Conservation (phyloP, 2,113 vertebrate species). For the Oncorhynchus masou region DNA sequence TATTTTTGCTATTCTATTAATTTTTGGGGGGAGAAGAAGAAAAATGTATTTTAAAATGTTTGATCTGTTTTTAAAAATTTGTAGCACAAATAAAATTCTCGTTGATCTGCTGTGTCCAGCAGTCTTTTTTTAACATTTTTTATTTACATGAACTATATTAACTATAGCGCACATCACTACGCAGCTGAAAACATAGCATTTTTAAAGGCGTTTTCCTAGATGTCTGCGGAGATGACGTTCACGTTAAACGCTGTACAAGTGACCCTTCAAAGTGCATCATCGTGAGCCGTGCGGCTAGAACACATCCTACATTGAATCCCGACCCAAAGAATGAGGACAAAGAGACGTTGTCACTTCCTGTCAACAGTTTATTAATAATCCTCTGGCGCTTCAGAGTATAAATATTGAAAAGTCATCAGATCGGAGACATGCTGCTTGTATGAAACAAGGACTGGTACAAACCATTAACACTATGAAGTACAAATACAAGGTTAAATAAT, state of each 20-base stretch:
- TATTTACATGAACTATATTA: too few species aligned
- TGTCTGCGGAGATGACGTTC: too few species aligned
- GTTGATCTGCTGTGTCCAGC: conserved; percentile 37
- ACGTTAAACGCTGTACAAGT: too few species aligned
- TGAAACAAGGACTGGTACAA: conserved; percentile 30
- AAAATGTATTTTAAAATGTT: conserved; percentile 71
- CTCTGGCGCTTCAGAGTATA: conserved; percentile 43
- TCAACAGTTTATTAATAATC: conserved; percentile 51
- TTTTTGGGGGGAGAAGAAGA: conserved; percentile 51
- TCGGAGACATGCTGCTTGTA: conserved; percentile 35
- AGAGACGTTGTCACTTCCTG: background rate
- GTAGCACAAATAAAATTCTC: conserved; percentile 73
- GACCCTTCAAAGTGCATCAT: too few species aligned
- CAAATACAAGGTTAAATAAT: conserved; percentile 32
- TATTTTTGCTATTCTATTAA: conserved; percentile 62
- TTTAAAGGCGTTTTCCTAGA: too few species aligned
- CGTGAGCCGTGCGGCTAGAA: too few species aligned
- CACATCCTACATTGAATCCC: too few species aligned
- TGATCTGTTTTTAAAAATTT: conserved; percentile 64
- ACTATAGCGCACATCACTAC: background rate
- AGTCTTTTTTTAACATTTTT: background rate
- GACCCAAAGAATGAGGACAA: too few species aligned
- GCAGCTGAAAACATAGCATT: too few species aligned
- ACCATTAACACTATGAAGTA: conserved; percentile 22
- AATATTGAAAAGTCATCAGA: conserved; percentile 38